Conservation (phyloP, 2,888 invertebrate genomes). For the Meganola albula region DNA sequence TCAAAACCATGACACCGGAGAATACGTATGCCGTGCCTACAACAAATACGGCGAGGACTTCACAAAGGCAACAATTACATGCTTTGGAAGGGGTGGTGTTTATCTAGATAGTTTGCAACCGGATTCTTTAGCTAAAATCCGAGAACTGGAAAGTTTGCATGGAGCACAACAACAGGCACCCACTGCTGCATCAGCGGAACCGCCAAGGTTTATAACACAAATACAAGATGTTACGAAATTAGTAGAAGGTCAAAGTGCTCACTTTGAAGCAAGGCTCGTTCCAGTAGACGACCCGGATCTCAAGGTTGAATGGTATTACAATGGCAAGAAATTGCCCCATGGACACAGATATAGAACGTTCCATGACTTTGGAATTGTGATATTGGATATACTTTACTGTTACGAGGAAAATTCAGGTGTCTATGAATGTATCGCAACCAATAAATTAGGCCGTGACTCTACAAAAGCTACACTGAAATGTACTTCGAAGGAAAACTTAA, state of each 20-base stretch:
- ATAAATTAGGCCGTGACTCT: slow-evolving; percentile 92
- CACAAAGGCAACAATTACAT: slow-evolving; percentile 89
- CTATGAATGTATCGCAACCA: slow-evolving; percentile 95
- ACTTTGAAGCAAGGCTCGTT: slow-evolving; percentile 93
- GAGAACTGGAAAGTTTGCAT: slow-evolving; percentile 87
- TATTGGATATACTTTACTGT: slow-evolving; percentile 95
- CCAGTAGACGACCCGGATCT: slow-evolving; percentile 97
- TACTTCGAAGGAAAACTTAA: slow-evolving; percentile 91
- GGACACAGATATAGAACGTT: slow-evolving; percentile 98
- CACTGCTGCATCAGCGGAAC: slow-evolving; percentile 83
- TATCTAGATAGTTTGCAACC: slow-evolving; percentile 94
- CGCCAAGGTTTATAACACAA: slow-evolving; percentile 93
- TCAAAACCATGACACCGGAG: slow-evolving; percentile 94
- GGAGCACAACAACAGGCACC: slow-evolving; percentile 82
- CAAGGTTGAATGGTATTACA: slow-evolving; percentile 96
- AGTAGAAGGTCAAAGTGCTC: slow-evolving; percentile 96
- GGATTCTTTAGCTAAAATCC: slow-evolving; percentile 91
- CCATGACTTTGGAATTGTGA: slow-evolving; percentile 98
- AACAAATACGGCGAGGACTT: slow-evolving; percentile 95
- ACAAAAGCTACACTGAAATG: slow-evolving; percentile 92
- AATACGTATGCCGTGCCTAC: slow-evolving; percentile 94
- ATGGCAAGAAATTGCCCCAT: slow-evolving; percentile 93
- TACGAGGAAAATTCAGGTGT: slow-evolving; percentile 97
- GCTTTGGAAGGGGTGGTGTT: slow-evolving; percentile 90
- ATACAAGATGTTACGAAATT: slow-evolving; percentile 89